Evolutionary conservation across 2,797 vertebrate genomes (phyloP).

Genomic region (Phylloscopus collybita): DNA sequence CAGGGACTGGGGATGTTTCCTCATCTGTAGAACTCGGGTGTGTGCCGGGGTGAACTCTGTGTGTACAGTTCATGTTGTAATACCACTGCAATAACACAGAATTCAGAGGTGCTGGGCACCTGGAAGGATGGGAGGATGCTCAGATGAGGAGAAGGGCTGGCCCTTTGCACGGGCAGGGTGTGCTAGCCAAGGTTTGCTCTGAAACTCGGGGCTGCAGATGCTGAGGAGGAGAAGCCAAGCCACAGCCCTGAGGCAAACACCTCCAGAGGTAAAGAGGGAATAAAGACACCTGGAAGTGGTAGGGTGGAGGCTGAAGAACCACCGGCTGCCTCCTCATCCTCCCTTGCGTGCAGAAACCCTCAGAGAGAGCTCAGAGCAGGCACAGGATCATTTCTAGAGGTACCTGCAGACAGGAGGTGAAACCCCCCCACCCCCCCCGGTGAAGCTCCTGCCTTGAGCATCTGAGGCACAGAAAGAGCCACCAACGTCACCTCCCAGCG

Average conservation of each 20-base stretch:
- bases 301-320: not conserved
- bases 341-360: not conserved
- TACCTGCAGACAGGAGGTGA: not conserved
- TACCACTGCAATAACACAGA: not conserved
- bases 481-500: not conserved
- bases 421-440: not conserved
- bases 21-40: fast-evolving
- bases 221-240: not conserved
- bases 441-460: conserved; percentile 17
- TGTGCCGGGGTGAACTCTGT: not conserved
- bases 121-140: not conserved
- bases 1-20: not conserved
- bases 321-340: not conserved
- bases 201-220: not conserved
- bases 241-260: not conserved
- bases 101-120: not conserved
- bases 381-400: not conserved
- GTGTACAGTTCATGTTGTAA: not conserved
- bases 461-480: conserved; percentile 25
- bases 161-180: not conserved
- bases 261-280: not conserved
- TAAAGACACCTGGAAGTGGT: not conserved
- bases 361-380: not conserved
- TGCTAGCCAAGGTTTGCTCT: not conserved
- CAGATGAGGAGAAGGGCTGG: not conserved